Conservation (phyloP, 2,888 invertebrate genomes). For the Aplocera efformata region DNA sequence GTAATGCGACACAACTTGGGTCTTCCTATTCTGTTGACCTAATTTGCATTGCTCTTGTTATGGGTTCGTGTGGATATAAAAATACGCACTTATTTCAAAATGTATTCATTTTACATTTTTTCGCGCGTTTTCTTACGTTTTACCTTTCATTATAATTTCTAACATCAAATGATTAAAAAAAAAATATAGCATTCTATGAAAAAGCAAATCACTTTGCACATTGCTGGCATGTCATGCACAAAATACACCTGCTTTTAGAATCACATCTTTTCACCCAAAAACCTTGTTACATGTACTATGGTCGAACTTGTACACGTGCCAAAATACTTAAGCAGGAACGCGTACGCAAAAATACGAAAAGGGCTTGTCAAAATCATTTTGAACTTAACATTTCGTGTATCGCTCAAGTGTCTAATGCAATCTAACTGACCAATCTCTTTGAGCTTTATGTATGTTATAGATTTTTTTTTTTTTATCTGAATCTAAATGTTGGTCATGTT, state of each 20-base stretch:
- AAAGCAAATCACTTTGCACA: conserved; percentile 30
- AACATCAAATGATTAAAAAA: too few species aligned
- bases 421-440: conserved; percentile 11
- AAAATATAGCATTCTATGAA: conserved; percentile 58
- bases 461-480: conserved; percentile 1
- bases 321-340: not conserved
- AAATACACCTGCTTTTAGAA: conserved; percentile 25
- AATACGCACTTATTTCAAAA: too few species aligned
- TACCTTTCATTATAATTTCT: too few species aligned
- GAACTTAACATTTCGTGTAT: conserved; percentile 26
- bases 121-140: too few species aligned
- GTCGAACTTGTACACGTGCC: not conserved
- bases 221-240: conserved; percentile 26
- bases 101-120: too few species aligned
- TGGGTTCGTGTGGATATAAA: too few species aligned
- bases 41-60: too few species aligned
- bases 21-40: too few species aligned
- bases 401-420: conserved; percentile 26
- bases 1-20: too few species aligned
- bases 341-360: conserved; percentile 15
- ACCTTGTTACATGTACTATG: not conserved
- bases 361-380: conserved; percentile 21
- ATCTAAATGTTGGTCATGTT: conserved; percentile 29
- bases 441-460: conserved; percentile 17
- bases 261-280: conserved; percentile 7